Evolutionary conservation across 2,888 invertebrate genomes (phyloP).

Genomic region (Panopea generosa): DNA sequence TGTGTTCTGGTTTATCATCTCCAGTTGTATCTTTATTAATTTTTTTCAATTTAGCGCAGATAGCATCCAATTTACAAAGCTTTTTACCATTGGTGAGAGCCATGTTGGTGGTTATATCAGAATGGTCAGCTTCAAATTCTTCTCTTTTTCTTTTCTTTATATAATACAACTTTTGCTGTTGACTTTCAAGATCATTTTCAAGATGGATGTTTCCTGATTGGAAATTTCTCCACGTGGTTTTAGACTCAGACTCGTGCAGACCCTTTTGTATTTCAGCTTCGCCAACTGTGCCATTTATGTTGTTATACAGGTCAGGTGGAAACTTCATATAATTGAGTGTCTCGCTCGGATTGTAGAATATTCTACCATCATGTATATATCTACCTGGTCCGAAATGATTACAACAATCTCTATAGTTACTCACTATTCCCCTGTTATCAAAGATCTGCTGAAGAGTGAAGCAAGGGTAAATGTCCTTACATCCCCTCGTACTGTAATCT

Average conservation of each 20-base stretch:
- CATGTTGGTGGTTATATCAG: slow-evolving; percentile 41
- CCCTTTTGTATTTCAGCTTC: too few species aligned
- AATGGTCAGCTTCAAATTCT: not conserved
- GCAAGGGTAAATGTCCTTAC: too few species aligned
- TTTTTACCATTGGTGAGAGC: slow-evolving; percentile 60
- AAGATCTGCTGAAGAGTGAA: too few species aligned
- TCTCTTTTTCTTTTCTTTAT: not conserved
- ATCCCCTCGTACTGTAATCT: too few species aligned
- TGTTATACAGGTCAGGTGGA: too few species aligned
- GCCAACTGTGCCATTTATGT: too few species aligned
- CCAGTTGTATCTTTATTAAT: slow-evolving; percentile 34
- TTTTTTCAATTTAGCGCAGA: slow-evolving; percentile 81
- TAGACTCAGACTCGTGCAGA: not conserved
- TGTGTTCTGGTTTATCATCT: slow-evolving; percentile 17
- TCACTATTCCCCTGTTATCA: too few species aligned
- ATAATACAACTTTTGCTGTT: not conserved
- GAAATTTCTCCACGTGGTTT: not conserved
- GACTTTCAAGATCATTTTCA: not conserved
- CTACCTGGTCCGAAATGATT: too few species aligned
- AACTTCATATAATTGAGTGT: too few species aligned
- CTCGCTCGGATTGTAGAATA: too few species aligned
- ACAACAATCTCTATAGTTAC: too few species aligned
- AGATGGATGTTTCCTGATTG: not conserved
- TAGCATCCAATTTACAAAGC: slow-evolving; percentile 81
- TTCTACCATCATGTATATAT: too few species aligned